Evolutionary conservation across 30 jellyfish, hydroid and myxozoan species (phyloP), one percentile per base, ranked within the genome.

Genomic region (Aurelia coerulea): DNA sequence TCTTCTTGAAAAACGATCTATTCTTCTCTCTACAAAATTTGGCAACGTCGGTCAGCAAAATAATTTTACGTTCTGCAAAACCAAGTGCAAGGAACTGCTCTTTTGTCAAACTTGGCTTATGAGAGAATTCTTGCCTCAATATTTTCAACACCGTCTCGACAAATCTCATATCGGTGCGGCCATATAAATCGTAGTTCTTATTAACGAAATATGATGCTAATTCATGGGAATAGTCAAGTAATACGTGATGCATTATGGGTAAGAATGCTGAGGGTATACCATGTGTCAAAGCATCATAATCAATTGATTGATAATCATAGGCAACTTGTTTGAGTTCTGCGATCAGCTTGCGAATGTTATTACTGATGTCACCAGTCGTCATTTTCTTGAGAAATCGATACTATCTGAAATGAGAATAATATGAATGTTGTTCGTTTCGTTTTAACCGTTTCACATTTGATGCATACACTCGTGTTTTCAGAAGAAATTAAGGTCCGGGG

Each of bases 301-400:
- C 92, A 34, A 87, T 46, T 7, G 76, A 68, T 29, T 68, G 39
- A 15, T 34, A 19, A 19, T 74, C 91, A 71, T 88, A 88, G 29
- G 79, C 51, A 12, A 88, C 78, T 59, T 59, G 79, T 63, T 78
- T 81, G 31, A 92, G 81, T 78, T 87, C 97, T 42, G 32, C 46
- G 19, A 58, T 51, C 18, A 92, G 92, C 54, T 87, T 88, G 46
- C 92, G 77, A 23, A 92, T 49, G 65, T 92, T 92, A 63, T 92
- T 92, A 68, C 78, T 74, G 23, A 92, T 76, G 72, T 92, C 98
- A 6, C 98, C 98, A 59, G 98, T 92, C n/a, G 98, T 50, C 98
- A 92, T 92, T 46, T 39, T 67, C 35, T n/a, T 60, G 56, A 46
- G 56, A 23, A 31, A 23, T 76, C 5, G 3, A 5, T 12, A 42